phyloP scores from a whole-genome alignment of 2,113 vertebrate species.

The Tangachromis dhanisi region DNA sequence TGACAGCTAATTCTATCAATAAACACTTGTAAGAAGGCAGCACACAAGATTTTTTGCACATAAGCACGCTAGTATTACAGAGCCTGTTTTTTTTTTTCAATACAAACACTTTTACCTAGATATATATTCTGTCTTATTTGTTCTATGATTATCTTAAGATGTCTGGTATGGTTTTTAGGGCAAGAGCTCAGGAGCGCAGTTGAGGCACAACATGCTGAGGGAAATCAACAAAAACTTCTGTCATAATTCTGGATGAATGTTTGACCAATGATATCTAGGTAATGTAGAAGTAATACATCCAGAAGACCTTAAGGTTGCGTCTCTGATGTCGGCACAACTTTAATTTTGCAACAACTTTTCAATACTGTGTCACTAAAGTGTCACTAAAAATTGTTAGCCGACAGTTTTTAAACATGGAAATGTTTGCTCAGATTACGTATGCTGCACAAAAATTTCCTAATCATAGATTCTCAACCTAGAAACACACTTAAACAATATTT shows the following conservation, averaged over 20 bases:
- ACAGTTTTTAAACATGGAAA: not conserved
- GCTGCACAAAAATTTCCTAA: not conserved
- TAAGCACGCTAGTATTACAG: not conserved
- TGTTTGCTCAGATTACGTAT: not conserved
- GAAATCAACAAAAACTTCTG: not conserved
- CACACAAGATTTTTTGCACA: not conserved
- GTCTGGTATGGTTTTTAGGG: not conserved
- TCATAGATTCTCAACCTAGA: not conserved
- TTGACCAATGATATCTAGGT: not conserved
- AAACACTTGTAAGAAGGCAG: not conserved
- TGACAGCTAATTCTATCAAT: not conserved
- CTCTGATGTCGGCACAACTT: not conserved
- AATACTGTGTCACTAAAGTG: not conserved
- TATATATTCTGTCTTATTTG: not conserved
- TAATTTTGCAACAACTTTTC: not conserved
- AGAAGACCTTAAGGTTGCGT: not conserved
- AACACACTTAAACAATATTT: not conserved
- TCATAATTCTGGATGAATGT: not conserved
- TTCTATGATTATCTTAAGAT: not conserved
- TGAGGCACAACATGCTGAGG: not conserved
- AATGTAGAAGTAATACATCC: not conserved
- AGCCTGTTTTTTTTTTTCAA: not conserved
- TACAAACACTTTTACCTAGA: not conserved
- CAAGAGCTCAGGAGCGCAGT: not conserved
- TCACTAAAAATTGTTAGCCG: not conserved